phyloP scores from a whole-genome alignment of 2,888 invertebrate species.

The Drosophila tripunctata region DNA sequence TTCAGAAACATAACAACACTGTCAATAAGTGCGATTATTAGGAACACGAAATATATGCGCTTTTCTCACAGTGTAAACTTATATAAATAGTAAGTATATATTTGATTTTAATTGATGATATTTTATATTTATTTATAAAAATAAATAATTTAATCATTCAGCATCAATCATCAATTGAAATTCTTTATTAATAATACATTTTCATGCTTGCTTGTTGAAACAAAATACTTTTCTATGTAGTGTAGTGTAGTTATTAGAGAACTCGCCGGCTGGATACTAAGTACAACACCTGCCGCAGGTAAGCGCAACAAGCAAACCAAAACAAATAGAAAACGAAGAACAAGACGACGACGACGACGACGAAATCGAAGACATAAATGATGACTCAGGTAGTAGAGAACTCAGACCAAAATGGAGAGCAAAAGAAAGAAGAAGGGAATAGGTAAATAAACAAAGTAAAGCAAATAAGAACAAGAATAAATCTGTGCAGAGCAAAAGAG shows the following conservation, averaged over 20 bases:
- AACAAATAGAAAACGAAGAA: slow-evolving; percentile 8
- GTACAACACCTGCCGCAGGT: slow-evolving; percentile 64
- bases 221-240: neutral
- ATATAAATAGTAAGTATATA: no score
- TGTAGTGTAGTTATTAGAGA: slow-evolving; percentile 21
- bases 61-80: no score
- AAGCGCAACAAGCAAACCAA: slow-evolving; percentile 31
- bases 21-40: no score
- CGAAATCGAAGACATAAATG: neutral
- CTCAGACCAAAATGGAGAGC: slow-evolving; percentile 22
- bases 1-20: no score
- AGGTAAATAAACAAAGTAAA: slow-evolving; percentile 10
- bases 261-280: slow-evolving; percentile 28
- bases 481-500: slow-evolving; percentile 5
- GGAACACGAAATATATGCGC: no score
- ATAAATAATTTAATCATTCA: no score
- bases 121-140: no score
- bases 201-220: no score
- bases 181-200: no score
- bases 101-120: no score
- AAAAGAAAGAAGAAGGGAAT: neutral
- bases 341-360: neutral
- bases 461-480: slow-evolving; percentile 9
- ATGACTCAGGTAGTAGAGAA: slow-evolving; percentile 37
- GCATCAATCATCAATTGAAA: no score